Base-by-base conservation (phyloP, 2,888 invertebrate genomes). In the Scaptomyza flava region DNA sequence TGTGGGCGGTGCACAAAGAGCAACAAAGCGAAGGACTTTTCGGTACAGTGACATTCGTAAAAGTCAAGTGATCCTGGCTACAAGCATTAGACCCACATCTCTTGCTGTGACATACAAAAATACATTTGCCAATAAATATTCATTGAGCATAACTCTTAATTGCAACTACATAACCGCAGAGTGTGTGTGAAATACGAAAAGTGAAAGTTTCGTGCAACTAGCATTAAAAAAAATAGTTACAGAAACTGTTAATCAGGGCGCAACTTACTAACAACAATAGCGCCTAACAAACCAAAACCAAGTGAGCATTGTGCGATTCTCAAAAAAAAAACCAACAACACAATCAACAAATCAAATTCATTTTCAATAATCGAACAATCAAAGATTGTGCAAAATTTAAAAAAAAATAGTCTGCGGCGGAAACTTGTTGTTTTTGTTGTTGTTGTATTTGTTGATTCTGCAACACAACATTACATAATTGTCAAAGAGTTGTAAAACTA, bases 221-320 rank as follows among this genome's bases (percentile, higher is more conserved):
- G 36, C 41, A 62, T 42, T 66, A 62, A 47, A 71, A 56, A 45
- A 36, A 58, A 43, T 30, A 65, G 64, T 75, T 77, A 77, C 64
- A 60, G 68, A 72, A 75, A 73, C 68, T 50, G 59, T 57, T 72
- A 75, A 75, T 75, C 76, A 57, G 71, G 71, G 42, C 76, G 71
- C 76, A 75, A 72, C 76, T 56, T 75, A 58, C 42, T 33, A 60
- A 52, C 43, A 53, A 63, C 67, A 74, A 74, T 50, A 67, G 66
- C 11, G 50, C 23, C 75, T 66, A 77, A 66, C 69, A 81, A 84
- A 68, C 63, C 74, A 53, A 65, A 70, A 67, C 41, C 66, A 47
- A 70, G 77, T 79, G 85, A 61, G 66, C 88, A 86, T 84, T 84
- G 84, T 84, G 84, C 67, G 84, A 86, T 84, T 84, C 89, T 84